Base-by-base conservation (phyloP, 92 coral and sea anemone species). In the Scolanthus callimorphus region DNA sequence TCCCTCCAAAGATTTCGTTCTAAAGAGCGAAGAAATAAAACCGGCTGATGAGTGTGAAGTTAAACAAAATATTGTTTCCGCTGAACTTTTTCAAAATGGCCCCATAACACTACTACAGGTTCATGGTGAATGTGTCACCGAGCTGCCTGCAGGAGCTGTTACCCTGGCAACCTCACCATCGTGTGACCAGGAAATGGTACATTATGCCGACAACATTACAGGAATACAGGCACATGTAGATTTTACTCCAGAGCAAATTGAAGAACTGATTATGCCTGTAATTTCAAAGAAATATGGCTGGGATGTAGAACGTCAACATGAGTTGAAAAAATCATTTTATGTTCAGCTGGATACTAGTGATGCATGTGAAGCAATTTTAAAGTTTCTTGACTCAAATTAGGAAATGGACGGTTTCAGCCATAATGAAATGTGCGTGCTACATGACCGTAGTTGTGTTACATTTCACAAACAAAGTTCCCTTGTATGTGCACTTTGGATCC, bases 141-240 rank as follows among this genome's bases (percentile, higher is more conserved):
- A 74, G 63, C 63, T 88, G 26, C 96, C 96, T 2, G 51, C 25
- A 4, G 81, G 79, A 0, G 86, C 96, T 0, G 58, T 58, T 21
- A 69, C 48, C 13, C 58, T 88, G 27, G 96, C 86, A 8, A 83
- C 76, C 11, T 88, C 96, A 1, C 46, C 27, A 3, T 41, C 90
- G 2, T 88, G 96, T 52, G 78, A 88, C 8, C 73, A 89, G 29
- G 96, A 89, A 48, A 70, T 89, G 17, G 75, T 89, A 17, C 57
- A 73, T 31, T 89, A 66, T 20, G 50, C 84, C 1, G 76, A 84
- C 3, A 73, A 65, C 31, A 84, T 89, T 2, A 27, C 84, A 1
- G 96, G 96, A 3, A 31, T 85, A 13, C 96, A 89, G 39, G 52
- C 67, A 27, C 96, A 89, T 62, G 77, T 91, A 4, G 96, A 89